Evolutionary conservation across 2,888 invertebrate species (phyloP).

Genomic region (Pammene fasciana): DNA sequence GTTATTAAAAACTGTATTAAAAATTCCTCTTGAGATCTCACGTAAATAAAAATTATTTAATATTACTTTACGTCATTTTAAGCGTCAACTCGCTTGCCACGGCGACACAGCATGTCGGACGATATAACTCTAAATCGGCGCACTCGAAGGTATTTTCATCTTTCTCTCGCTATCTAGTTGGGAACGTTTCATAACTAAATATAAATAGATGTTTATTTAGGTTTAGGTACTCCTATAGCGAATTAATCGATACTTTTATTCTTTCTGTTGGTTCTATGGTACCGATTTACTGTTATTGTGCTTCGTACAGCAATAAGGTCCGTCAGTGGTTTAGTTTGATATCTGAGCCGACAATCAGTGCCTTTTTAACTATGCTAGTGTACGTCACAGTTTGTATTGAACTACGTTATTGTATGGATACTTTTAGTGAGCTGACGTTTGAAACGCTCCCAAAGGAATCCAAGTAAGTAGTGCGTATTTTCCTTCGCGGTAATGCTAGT

Average conservation of each 20-base stretch:
- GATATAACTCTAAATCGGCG: neutral
- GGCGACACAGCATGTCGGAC: neutral
- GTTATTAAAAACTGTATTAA: too few species aligned
- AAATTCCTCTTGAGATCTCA: too few species aligned
- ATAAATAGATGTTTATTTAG: neutral
- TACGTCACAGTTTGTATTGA: slow-evolving; percentile 10
- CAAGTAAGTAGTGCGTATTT: slow-evolving; percentile 28
- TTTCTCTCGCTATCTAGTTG: slow-evolving; percentile 20
- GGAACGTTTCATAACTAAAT: slow-evolving; percentile 35
- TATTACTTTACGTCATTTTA: too few species aligned
- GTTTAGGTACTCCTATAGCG: neutral
- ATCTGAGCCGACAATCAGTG: slow-evolving; percentile 22
- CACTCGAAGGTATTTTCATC: neutral
- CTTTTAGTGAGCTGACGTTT: slow-evolving; percentile 4
- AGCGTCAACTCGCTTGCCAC: neutral
- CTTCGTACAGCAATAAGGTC: neutral
- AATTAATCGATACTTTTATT: neutral
- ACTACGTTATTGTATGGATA: slow-evolving; percentile 1
- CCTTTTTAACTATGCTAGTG: slow-evolving; percentile 15
- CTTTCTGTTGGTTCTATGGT: neutral
- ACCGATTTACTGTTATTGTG: neutral
- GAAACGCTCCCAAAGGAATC: slow-evolving; percentile 33
- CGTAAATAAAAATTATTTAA: too few species aligned
- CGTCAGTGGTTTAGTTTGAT: neutral
- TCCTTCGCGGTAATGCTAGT: slow-evolving; percentile 37